phyloP scores from a whole-genome alignment of 2,113 vertebrate genomes.

The Laticauda colubrina region DNA sequence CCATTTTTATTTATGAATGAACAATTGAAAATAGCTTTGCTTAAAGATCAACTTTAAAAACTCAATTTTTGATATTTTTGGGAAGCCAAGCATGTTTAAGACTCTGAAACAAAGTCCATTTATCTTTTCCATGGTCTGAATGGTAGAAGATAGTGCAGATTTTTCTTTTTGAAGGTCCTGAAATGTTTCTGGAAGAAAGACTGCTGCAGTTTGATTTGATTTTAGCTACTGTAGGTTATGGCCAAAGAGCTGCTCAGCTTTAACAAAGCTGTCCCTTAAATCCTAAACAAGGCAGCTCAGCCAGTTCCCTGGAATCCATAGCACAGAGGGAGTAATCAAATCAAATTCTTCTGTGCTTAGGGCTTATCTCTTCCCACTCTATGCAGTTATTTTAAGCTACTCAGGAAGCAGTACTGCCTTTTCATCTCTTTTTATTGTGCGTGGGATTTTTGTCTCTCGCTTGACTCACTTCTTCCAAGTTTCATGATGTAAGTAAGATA shows the following conservation, averaged over 20 bases:
- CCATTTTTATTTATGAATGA: not conserved
- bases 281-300: conserved; percentile 9
- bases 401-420: conserved; percentile 27
- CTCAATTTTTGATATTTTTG: not conserved
- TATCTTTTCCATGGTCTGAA: conserved; percentile 1
- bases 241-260: conserved; percentile 27
- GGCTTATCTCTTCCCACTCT: conserved; percentile 25
- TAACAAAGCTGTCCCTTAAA: conserved; percentile 19
- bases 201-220: conserved; percentile 7
- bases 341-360: conserved; percentile 22
- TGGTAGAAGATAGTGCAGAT: not conserved
- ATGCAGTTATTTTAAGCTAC: conserved; percentile 18
- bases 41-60: conserved; percentile 1
- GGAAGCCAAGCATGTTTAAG: not conserved
- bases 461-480: conserved; percentile 17
- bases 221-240: conserved; percentile 1
- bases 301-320: conserved; percentile 15
- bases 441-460: conserved; percentile 2
- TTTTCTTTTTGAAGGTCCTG: not conserved
- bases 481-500: not conserved
- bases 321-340: conserved; percentile 17
- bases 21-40: conserved; percentile 15
- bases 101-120: not conserved
- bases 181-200: not conserved
- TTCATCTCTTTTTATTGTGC: conserved; percentile 26